These are phyloP conservation scores for Mythimna ferrago DNA, from an alignment of 2,888 invertebrate species.

Conservation along the genomic window DNA sequence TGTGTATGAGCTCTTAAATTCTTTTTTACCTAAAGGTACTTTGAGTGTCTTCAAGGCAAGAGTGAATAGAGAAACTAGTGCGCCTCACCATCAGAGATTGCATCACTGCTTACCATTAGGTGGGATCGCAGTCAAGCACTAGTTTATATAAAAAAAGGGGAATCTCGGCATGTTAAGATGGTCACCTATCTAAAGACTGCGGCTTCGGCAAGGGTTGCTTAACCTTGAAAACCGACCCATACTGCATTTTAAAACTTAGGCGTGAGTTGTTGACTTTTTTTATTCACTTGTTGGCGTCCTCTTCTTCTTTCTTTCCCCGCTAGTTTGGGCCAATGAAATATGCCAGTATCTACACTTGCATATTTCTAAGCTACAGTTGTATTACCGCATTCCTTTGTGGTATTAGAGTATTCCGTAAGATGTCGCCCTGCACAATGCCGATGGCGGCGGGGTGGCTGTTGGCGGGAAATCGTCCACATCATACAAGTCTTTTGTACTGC, in stretches of 20 bases:
- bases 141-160: neutral
- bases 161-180: neutral
- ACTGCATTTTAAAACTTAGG: neutral
- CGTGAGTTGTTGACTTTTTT: too few species aligned
- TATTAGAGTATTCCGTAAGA: conserved; percentile 18
- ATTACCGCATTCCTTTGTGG: neutral
- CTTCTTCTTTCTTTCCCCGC: too few species aligned
- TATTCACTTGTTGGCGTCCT: too few species aligned
- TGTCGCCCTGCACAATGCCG: conserved; percentile 8
- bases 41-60: too few species aligned
- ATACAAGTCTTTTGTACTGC: conserved; percentile 27
- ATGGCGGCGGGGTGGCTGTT: neutral
- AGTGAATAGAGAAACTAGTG: too few species aligned
- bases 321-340: too few species aligned
- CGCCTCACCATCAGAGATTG: too few species aligned
- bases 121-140: too few species aligned
- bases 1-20: too few species aligned
- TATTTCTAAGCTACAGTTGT: neutral
- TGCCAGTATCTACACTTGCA: too few species aligned
- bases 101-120: too few species aligned
- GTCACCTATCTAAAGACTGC: neutral
- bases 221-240: neutral
- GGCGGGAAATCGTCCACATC: conserved; percentile 38
- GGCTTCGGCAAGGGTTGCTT: neutral
- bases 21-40: too few species aligned